Base-by-base conservation (phyloP, 1,140 invertebrate genomes). In the Plutomurus gul region DNA sequence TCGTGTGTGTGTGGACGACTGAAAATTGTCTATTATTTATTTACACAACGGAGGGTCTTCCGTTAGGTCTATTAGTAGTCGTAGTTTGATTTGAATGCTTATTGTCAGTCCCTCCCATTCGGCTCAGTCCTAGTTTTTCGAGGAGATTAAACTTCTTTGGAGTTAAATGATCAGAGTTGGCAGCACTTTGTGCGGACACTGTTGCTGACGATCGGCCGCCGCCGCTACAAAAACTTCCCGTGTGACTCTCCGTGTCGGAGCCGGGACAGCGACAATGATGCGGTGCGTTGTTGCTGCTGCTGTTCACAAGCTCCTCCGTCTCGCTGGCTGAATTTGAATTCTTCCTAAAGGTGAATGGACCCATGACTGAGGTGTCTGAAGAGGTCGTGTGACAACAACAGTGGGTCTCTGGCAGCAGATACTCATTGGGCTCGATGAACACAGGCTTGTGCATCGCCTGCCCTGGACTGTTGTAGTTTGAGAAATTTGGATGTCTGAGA, bases 261-360 rank as follows among this genome's bases (percentile, higher is more conserved):
- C 49, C 49, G 11, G 71, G 40, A 65, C 77, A 78, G 43, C 60
- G 30, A 33, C 46, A 78, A 74, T 78, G 56, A 20, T 78, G 77
- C 11, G 22, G 30, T 30, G 36, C 11, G 39, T 46, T 70, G 18
- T 56, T 47, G 13, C 56, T 43, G 40, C 56, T 46, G 40, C 71
- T 79, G 39, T 75, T 40, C n/a, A 79, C 78, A 25, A 79, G 40
- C 20, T 79, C 72, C 25, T 79, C 78, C 4, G 78, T 79, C 39
- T 79, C 78, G 22, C 70, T 74, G 3, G 72, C 33, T 13, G 39
- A 71, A 13, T 71, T 71, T 20, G 78, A 74, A 65, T 49, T 20
- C 25, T 70, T 47, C 8, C 56, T 37, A 36, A 49, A 70, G 65
- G 56, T 30, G 33, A 73, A 74, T 22, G 65, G 25, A 22, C 37